phyloP scores from a whole-genome alignment of 1,140 invertebrate species.

The Coelopa frigida region DNA sequence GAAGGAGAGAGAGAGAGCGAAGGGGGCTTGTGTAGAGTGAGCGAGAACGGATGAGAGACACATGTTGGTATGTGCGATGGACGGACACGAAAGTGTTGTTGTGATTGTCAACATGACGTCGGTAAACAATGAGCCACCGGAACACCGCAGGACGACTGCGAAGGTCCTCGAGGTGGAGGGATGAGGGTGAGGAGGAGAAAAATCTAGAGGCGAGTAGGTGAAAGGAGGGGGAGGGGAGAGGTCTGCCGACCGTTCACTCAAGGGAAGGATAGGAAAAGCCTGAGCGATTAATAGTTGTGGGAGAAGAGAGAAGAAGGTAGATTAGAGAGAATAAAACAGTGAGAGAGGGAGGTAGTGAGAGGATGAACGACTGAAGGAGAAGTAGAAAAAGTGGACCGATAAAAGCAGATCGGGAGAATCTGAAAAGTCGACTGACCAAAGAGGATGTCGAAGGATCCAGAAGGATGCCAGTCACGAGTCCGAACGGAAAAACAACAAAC shows the following conservation, averaged over 20 bases:
- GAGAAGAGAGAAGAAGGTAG: background rate
- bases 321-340: background rate
- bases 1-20: no score
- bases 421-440: background rate
- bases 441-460: background rate
- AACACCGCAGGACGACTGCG: no score
- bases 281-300: background rate
- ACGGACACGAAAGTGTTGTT: no score
- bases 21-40: background rate
- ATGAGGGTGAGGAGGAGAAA: background rate
- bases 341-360: background rate
- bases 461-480: background rate
- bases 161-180: background rate
- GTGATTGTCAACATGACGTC: no score
- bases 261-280: background rate
- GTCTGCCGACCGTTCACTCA: no score
- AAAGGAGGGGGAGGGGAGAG: background rate
- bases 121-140: no score
- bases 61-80: background rate
- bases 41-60: background rate
- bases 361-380: background rate
- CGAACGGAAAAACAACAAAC: background rate
- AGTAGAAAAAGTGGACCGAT: background rate
- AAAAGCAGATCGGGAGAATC: background rate
- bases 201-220: background rate